Evolutionary conservation across 2,113 vertebrate species (phyloP).

Genomic region (Lepus europaeus): DNA sequence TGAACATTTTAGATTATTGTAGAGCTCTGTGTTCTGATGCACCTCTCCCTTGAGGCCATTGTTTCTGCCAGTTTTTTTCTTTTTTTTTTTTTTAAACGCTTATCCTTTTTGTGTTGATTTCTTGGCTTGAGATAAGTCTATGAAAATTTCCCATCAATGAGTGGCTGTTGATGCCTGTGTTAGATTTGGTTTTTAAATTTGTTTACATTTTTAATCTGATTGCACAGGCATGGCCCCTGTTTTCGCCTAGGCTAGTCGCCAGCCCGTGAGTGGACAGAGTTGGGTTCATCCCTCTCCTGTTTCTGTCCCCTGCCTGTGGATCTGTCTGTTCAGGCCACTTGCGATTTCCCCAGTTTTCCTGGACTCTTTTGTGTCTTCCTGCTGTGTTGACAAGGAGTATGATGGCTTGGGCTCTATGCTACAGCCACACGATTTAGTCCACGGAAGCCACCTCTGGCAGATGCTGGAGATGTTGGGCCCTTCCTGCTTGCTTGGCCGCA

Average conservation of each 20-base stretch:
- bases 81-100: background rate
- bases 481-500: background rate
- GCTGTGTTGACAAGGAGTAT: accelerated
- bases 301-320: background rate
- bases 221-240: background rate
- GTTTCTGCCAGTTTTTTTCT: background rate
- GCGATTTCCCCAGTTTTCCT: too few species aligned
- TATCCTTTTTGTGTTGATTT: background rate
- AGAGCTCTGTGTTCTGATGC: background rate
- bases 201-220: background rate
- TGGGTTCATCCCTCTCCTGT: background rate
- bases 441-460: background rate
- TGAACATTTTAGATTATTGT: background rate
- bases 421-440: too few species aligned
- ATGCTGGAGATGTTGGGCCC: background rate
- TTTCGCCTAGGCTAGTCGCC: background rate
- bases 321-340: background rate
- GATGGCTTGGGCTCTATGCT: accelerated
- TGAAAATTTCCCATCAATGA: background rate
- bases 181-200: background rate
- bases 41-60: accelerated
- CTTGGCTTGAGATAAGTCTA: background rate
- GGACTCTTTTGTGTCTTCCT: background rate
- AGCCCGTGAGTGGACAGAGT: background rate
- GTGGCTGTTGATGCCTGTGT: background rate